Conservation (phyloP, 2,888 invertebrate genomes). For the Drosophila lutescens region DNA sequence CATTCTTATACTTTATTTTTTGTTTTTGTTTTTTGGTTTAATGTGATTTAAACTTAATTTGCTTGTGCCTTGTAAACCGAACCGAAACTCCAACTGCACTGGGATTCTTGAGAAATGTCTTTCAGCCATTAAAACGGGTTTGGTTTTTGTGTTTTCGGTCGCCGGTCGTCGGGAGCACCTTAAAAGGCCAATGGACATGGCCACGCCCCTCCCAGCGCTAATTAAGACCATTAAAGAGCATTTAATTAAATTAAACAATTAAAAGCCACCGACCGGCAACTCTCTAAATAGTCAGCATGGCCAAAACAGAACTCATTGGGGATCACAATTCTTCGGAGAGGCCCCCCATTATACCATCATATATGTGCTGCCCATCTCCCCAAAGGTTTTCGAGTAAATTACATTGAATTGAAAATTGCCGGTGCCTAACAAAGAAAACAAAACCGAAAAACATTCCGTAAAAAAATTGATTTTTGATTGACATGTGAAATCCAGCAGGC, state of each 20-base stretch:
- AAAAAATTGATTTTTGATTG: conserved; percentile 78
- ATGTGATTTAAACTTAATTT: conserved; percentile 51
- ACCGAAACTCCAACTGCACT: conserved; percentile 41
- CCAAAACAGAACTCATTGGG: conserved; percentile 48
- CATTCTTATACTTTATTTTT: conserved; percentile 30
- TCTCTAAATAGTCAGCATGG: conserved; percentile 63
- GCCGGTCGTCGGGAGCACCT: conserved; percentile 39
- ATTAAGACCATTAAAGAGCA: conserved; percentile 73
- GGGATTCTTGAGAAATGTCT: conserved; percentile 50
- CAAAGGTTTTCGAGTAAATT: conserved; percentile 21
- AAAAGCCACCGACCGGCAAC: conserved; percentile 50
- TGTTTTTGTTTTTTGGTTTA: conserved; percentile 9
- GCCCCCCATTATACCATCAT: neutral
- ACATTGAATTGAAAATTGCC: conserved; percentile 30
- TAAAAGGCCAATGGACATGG: conserved; percentile 56
- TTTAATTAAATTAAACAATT: conserved; percentile 80
- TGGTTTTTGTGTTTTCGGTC: conserved; percentile 23
- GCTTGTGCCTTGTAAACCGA: conserved; percentile 36
- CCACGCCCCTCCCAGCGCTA: conserved; percentile 46
- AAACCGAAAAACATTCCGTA: conserved; percentile 26
- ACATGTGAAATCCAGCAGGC: conserved; percentile 76
- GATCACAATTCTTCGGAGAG: conserved; percentile 14
- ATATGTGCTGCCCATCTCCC: neutral
- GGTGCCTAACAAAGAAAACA: conserved; percentile 4
- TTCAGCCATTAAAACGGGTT: conserved; percentile 41